These are phyloP conservation scores for Pollenia griseotomentosa DNA, from an alignment of 2,888 invertebrate species.

Conservation along the genomic window DNA sequence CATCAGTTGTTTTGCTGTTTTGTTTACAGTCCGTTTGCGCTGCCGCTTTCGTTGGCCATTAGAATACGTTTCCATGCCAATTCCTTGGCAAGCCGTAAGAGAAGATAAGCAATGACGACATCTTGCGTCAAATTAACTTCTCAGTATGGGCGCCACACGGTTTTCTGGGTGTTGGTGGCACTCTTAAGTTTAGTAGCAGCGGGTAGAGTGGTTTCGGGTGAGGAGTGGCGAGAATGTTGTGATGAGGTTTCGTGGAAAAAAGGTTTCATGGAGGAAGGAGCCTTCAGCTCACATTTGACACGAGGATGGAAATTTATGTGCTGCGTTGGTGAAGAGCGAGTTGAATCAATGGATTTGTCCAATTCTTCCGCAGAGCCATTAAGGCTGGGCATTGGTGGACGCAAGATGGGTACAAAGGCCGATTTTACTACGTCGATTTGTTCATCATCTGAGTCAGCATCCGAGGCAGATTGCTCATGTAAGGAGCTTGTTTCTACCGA, in stretches of 20 bases:
- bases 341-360: constrained; percentile 81
- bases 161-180: constrained; percentile 86
- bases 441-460: constrained; percentile 87
- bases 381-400: constrained; percentile 84
- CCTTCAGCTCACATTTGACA: constrained; percentile 86
- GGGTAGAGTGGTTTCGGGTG: constrained; percentile 81
- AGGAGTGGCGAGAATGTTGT: constrained; percentile 75
- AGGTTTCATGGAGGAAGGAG: constrained; percentile 86
- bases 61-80: constrained; percentile 67
- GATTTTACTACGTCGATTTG: constrained; percentile 91
- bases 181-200: constrained; percentile 87
- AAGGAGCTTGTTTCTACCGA: constrained; percentile 88
- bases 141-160: constrained; percentile 91
- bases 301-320: constrained; percentile 78
- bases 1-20: constrained; percentile 17
- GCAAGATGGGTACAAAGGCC: constrained; percentile 88
- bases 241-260: constrained; percentile 84
- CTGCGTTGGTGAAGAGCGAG: constrained; percentile 79
- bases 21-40: constrained; percentile 7
- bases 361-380: constrained; percentile 79
- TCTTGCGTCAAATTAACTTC: constrained; percentile 64
- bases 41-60: constrained; percentile 50
- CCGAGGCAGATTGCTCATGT: constrained; percentile 85
- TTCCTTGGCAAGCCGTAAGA: constrained; percentile 66
- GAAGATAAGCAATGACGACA: constrained; percentile 57